Conservation (phyloP, 2,113 vertebrate species). For the Todiramphus chloris region DNA sequence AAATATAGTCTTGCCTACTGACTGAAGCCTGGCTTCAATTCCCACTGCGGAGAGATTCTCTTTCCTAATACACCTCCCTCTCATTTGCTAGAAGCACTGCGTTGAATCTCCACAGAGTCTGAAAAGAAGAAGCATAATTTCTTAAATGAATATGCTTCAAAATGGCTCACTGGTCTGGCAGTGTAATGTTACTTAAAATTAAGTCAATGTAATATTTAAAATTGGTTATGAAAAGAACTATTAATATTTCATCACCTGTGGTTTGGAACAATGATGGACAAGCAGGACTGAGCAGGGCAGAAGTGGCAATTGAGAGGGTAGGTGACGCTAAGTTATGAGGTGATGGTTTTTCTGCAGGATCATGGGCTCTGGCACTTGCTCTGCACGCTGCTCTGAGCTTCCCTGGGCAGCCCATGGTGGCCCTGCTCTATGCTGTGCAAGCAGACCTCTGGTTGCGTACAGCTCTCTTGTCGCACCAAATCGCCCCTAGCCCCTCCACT, state of each 20-base stretch:
- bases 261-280: not conserved
- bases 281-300: not conserved
- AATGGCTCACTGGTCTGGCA: not conserved
- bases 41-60: not conserved
- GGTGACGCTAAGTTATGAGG: not conserved
- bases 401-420: not conserved
- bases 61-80: not conserved
- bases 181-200: not conserved
- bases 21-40: not conserved
- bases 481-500: too few species aligned
- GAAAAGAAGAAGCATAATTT: not conserved
- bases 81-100: not conserved
- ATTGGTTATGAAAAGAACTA: not conserved
- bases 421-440: too few species aligned
- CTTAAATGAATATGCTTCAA: not conserved
- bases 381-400: not conserved
- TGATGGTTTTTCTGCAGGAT: not conserved
- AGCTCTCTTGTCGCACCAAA: too few species aligned
- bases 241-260: not conserved
- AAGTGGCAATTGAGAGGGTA: not conserved
- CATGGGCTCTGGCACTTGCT: not conserved
- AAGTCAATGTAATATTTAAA: not conserved
- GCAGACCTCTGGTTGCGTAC: too few species aligned
- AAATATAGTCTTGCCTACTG: not conserved
- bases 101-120: not conserved